A percentile compares a stretch with the other conserved stretches of the same genome.
phyloP scores from a whole-genome alignment of 2,888 invertebrate genomes.

The Tyria jacobaeae region DNA sequence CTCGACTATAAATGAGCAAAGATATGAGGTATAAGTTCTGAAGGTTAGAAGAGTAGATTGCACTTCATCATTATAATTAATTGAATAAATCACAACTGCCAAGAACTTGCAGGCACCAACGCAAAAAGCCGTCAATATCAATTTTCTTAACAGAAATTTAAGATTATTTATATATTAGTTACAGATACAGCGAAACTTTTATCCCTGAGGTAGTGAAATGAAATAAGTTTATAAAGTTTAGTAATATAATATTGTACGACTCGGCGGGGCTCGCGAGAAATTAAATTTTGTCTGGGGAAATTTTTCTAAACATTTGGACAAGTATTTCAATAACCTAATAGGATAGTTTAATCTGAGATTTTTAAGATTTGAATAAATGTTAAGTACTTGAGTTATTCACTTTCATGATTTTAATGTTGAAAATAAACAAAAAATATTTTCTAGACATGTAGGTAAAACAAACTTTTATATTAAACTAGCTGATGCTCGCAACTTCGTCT shows the following conservation, averaged over 20 bases:
- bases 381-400: background rate
- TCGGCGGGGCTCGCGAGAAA: constrained; percentile 59
- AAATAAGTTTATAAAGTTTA: constrained; percentile 72
- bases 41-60: constrained; percentile 2
- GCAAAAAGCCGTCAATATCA: constrained; percentile 16
- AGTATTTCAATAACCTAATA: constrained; percentile 69
- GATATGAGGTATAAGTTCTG: background rate
- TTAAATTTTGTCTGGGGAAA: constrained; percentile 64
- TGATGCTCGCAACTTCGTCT: too few species aligned
- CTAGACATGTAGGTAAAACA: too few species aligned
- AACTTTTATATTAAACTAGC: too few species aligned
- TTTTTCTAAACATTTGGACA: constrained; percentile 64
- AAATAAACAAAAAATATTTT: too few species aligned
- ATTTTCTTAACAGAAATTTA: constrained; percentile 28
- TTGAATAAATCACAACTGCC: constrained; percentile 18
- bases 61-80: constrained; percentile 10
- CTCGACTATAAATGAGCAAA: background rate
- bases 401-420: background rate
- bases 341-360: constrained; percentile 24
- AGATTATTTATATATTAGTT: constrained; percentile 56
- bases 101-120: constrained; percentile 10
- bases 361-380: constrained; percentile 2
- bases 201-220: constrained; percentile 66
- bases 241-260: constrained; percentile 66
- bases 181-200: constrained; percentile 56